phyloP scores from a whole-genome alignment of 2,797 vertebrate species.

The Leontopithecus rosalia region DNA sequence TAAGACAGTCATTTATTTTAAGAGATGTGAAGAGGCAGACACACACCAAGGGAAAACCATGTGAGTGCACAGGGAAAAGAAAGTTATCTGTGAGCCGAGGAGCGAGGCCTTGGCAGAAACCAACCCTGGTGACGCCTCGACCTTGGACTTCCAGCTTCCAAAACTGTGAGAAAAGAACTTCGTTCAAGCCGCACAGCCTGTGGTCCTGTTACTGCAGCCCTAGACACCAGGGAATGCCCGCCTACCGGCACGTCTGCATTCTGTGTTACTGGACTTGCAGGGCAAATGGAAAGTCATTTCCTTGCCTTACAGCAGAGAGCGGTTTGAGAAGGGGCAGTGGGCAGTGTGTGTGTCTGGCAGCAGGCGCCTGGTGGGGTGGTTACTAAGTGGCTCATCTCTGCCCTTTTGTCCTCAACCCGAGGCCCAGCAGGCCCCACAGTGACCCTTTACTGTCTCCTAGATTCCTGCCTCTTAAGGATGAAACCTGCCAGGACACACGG shows the following conservation, averaged over 20 bases:
- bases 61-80: neutral
- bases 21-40: neutral
- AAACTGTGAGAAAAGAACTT: neutral
- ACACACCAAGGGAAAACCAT: neutral
- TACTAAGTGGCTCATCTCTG: neutral
- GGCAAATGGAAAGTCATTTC: rapidly evolving
- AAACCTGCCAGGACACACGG: neutral
- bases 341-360: neutral
- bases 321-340: neutral
- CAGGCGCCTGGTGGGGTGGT: no score
- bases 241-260: rapidly evolving
- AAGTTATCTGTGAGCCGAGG: neutral
- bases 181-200: neutral
- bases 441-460: neutral
- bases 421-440: neutral
- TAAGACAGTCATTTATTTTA: neutral
- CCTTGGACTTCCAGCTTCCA: neutral
- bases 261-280: no score
- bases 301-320: neutral
- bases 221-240: neutral
- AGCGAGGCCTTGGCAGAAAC: neutral
- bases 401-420: neutral
- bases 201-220: neutral
- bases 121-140: neutral
- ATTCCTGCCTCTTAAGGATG: no score